Evolutionary conservation across 2,888 invertebrate genomes (phyloP).

Genomic region (Lathronympha strigana): DNA sequence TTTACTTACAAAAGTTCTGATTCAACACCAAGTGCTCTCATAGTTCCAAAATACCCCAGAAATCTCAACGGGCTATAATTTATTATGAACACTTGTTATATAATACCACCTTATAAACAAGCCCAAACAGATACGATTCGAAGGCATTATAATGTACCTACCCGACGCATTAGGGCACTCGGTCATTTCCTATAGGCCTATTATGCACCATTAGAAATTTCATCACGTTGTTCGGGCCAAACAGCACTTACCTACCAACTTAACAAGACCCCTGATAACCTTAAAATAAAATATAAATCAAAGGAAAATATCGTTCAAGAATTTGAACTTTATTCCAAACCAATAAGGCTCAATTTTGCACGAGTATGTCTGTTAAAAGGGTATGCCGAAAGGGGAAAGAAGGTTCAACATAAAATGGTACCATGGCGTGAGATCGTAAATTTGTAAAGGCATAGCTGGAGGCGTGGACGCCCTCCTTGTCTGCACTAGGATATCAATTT

Average conservation of each 20-base stretch:
- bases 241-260: constrained; percentile 17
- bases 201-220: constrained; percentile 40
- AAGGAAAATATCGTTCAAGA: background rate
- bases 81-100: too few species aligned
- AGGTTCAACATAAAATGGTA: constrained; percentile 1
- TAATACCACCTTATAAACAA: background rate
- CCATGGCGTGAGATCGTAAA: constrained; percentile 30
- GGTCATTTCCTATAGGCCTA: constrained; percentile 28
- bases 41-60: too few species aligned
- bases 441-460: constrained; percentile 33
- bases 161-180: constrained; percentile 24
- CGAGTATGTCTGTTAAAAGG: background rate
- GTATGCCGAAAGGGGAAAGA: background rate
- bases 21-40: too few species aligned
- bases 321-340: background rate
- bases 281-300: background rate
- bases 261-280: background rate
- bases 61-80: too few species aligned
- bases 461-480: constrained; percentile 35
- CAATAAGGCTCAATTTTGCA: background rate
- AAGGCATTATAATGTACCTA: background rate
- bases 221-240: constrained; percentile 38
- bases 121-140: background rate
- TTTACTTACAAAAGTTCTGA: too few species aligned
- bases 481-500: constrained; percentile 41